These are phyloP conservation scores for Microdon myrmicae DNA, from an alignment of 2,888 invertebrate species.

Conservation along the genomic window DNA sequence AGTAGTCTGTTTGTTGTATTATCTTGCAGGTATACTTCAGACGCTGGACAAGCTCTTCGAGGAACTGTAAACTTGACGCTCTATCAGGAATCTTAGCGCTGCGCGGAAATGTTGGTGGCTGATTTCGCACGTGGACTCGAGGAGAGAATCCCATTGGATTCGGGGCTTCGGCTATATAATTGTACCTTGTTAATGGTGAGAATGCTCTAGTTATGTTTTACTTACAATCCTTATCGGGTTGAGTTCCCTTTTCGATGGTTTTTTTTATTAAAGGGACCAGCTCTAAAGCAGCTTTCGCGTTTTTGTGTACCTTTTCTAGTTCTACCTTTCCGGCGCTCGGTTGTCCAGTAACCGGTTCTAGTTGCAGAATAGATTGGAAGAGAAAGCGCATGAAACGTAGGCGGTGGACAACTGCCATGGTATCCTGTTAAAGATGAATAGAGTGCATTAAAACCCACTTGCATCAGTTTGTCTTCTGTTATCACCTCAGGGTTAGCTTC, in stretches of 20 bases:
- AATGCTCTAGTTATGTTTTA: slow-evolving; percentile 7
- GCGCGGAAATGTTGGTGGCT: slow-evolving; percentile 98
- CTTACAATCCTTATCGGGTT: slow-evolving; percentile 69
- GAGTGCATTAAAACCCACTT: slow-evolving; percentile 26
- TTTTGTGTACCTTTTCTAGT: slow-evolving; percentile 80
- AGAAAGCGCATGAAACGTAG: slow-evolving; percentile 88
- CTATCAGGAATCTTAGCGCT: slow-evolving; percentile 90
- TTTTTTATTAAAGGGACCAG: slow-evolving; percentile 83
- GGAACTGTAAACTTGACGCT: slow-evolving; percentile 74
- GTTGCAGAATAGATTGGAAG: slow-evolving; percentile 76
- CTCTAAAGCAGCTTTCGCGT: slow-evolving; percentile 83
- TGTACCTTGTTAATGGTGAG: not conserved
- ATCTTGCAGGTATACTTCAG: slow-evolving; percentile 85
- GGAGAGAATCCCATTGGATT: slow-evolving; percentile 95
- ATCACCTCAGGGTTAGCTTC: slow-evolving; percentile 69
- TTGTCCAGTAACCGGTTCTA: slow-evolving; percentile 65
- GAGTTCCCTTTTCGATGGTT: slow-evolving; percentile 79
- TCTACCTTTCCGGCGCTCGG: slow-evolving; percentile 64
- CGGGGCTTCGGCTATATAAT: slow-evolving; percentile 72
- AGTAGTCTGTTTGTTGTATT: slow-evolving; percentile 80
- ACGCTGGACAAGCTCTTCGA: slow-evolving; percentile 84
- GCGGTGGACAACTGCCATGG: slow-evolving; percentile 79
- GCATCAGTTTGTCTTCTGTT: not conserved
- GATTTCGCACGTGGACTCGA: slow-evolving; percentile 90
- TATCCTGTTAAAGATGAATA: slow-evolving; percentile 70